phyloP scores from a whole-genome alignment of 2,113 vertebrate species.

The Orycteropus afer region DNA sequence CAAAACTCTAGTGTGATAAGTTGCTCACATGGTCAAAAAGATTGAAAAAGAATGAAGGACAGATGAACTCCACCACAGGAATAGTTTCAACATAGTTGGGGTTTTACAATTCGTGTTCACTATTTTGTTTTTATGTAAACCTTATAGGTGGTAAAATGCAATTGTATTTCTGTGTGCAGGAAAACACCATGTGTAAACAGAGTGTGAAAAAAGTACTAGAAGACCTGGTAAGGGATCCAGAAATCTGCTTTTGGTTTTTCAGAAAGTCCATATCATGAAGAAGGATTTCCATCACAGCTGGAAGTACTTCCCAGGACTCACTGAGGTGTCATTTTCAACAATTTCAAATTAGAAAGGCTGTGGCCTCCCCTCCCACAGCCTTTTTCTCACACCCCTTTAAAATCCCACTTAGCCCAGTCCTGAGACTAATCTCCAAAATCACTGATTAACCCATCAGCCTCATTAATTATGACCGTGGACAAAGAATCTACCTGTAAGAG shows the following conservation, averaged over 20 bases:
- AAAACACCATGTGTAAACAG: background rate
- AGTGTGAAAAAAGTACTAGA: background rate
- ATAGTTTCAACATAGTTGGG: background rate
- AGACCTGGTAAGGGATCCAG: background rate
- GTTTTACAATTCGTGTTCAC: background rate
- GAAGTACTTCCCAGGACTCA: background rate
- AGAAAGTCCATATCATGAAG: background rate
- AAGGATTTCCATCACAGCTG: background rate
- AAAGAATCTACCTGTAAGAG: background rate
- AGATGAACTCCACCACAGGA: background rate
- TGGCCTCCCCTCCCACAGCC: background rate
- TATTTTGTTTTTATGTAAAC: background rate
- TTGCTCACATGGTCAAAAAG: background rate
- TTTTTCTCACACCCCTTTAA: background rate
- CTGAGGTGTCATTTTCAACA: background rate
- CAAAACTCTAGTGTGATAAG: background rate
- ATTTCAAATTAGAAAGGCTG: background rate
- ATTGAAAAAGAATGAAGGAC: background rate
- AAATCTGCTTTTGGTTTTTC: background rate
- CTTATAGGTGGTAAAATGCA: background rate
- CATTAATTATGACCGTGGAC: background rate
- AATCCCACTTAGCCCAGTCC: background rate
- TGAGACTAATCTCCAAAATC: background rate
- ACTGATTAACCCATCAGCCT: background rate
- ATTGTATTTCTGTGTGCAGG: background rate